Percentiles rank a stretch among this genome's conserved stretches.
Evolutionary conservation across 2,797 vertebrate genomes (phyloP).

Genomic region (Taenioides sp.): DNA sequence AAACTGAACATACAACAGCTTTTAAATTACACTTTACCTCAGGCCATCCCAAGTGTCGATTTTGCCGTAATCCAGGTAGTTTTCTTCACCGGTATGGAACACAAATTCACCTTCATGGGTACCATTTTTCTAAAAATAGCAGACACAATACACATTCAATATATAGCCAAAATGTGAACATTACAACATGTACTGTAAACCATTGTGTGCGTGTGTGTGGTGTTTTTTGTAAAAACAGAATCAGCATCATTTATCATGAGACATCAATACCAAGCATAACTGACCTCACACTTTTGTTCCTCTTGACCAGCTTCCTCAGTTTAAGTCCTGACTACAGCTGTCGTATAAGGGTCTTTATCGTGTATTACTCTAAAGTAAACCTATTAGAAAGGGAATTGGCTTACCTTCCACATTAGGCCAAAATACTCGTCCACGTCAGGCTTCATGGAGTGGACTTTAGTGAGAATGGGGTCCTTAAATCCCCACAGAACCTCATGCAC

Average conservation of each 20-base stretch:
- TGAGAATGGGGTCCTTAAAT: constrained; percentile 80
- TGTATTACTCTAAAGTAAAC: constrained; percentile 2
- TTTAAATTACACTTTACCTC: constrained; percentile 63
- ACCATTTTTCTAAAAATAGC: constrained; percentile 78
- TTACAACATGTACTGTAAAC: background rate
- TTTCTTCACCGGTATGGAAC: constrained; percentile 79
- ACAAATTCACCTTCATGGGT: constrained; percentile 84
- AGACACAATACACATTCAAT: constrained; percentile 16
- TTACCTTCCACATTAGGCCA: constrained; percentile 84
- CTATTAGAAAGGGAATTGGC: constrained; percentile 2
- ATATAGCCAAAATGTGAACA: background rate
- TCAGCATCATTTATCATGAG: constrained; percentile 6
- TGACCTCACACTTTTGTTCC: background rate
- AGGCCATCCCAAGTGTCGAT: constrained; percentile 83
- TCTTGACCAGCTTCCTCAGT: constrained; percentile 6
- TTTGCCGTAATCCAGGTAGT: constrained; percentile 82
- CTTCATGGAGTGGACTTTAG: constrained; percentile 68
- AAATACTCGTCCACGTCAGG: constrained; percentile 80
- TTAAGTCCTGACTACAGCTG: constrained; percentile 4
- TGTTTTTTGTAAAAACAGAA: background rate
- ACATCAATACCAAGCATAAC: background rate
- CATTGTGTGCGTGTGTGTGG: too few species aligned
- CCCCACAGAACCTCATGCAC: constrained; percentile 83
- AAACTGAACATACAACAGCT: background rate
- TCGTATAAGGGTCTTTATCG: background rate